A percentile compares a stretch with the other conserved stretches of the same genome.
Evolutionary conservation across 2,888 invertebrate species (phyloP).

Genomic region (Leptarthrus brevirostris): DNA sequence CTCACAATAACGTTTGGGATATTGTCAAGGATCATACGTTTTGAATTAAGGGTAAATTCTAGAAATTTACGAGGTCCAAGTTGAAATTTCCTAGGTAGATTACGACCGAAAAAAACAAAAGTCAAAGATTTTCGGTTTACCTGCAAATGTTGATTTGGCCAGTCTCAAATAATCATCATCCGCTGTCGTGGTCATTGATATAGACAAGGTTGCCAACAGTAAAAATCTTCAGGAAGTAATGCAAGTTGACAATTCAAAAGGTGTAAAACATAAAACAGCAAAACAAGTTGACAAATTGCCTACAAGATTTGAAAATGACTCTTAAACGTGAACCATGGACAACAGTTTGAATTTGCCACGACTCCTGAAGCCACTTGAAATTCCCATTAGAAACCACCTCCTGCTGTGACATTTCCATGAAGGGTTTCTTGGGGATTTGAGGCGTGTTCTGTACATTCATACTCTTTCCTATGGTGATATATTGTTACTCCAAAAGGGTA

Average conservation of each 20-base stretch:
- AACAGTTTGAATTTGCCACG: background rate
- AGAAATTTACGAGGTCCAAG: no score
- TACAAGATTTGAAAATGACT: conserved; percentile 24
- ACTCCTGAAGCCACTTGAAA: conserved; percentile 9
- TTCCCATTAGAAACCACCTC: conserved; percentile 18
- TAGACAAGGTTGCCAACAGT: background rate
- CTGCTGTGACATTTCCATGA: conserved; percentile 25
- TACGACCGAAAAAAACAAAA: no score
- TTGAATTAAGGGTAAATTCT: no score
- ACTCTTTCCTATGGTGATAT: no score
- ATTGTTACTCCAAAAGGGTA: background rate
- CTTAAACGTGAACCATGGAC: background rate
- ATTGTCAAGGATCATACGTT: conserved; percentile 13
- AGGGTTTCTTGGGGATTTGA: conserved; percentile 24
- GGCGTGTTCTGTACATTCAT: background rate
- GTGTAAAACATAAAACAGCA: conserved; percentile 18
- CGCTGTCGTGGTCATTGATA: background rate
- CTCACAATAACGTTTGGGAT: background rate
- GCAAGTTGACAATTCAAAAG: conserved; percentile 23
- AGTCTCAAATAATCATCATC: background rate
- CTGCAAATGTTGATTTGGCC: background rate
- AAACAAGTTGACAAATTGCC: conserved; percentile 5
- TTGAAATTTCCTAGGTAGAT: no score
- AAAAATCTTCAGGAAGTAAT: conserved; percentile 1
- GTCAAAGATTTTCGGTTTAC: no score